phyloP scores from a whole-genome alignment of 2,888 invertebrate species.

The Girardia tigrina region DNA sequence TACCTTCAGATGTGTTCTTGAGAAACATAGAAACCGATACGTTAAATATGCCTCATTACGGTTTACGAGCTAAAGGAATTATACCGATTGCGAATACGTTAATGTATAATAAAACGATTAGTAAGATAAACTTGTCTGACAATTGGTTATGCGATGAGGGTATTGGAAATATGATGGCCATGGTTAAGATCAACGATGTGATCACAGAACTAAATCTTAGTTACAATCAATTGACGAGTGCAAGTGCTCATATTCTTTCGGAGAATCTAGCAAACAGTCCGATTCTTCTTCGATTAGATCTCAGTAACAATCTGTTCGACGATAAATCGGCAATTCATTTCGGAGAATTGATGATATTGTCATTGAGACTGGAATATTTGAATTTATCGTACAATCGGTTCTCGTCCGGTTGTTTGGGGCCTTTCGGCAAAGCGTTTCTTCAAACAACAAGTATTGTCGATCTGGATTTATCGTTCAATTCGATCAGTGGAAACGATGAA shows the following conservation, averaged over 20 bases:
- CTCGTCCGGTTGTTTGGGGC: neutral
- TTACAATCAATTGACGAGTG: neutral
- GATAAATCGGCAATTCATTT: slow-evolving; percentile 29
- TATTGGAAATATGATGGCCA: neutral
- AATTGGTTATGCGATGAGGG: slow-evolving; percentile 13
- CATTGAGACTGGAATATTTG: slow-evolving; percentile 44
- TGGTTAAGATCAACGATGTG: neutral
- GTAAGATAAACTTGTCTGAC: neutral
- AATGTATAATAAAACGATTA: slow-evolving; percentile 1
- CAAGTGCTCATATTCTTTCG: neutral
- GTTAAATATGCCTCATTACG: neutral
- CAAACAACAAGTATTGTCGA: neutral
- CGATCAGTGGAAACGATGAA: neutral
- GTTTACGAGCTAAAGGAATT: neutral
- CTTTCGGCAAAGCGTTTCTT: neutral
- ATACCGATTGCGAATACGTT: neutral
- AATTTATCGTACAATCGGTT: slow-evolving; percentile 48
- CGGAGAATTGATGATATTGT: slow-evolving; percentile 28
- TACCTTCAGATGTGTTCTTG: neutral
- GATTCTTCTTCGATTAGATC: slow-evolving; percentile 39
- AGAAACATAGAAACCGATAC: neutral
- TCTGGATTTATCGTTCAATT: neutral
- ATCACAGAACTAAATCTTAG: neutral
- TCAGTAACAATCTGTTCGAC: slow-evolving; percentile 39
- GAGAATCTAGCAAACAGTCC: neutral